These are phyloP conservation scores for Chrysopilus asiliformis DNA, from an alignment of 2,888 invertebrate species.

Conservation along the genomic window DNA sequence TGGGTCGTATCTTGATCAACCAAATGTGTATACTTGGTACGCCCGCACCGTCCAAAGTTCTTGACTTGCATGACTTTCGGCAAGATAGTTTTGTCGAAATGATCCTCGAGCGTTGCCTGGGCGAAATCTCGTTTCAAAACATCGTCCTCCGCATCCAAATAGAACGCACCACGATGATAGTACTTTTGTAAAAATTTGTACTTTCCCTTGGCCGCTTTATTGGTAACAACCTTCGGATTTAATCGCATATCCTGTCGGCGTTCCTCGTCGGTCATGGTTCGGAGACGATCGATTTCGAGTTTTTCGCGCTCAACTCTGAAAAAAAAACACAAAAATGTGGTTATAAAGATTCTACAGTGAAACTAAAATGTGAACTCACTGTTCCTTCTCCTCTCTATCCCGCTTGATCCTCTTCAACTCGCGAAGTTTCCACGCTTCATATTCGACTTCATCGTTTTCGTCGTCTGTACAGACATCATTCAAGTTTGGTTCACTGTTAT, in stretches of 20 bases:
- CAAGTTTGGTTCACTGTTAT: slow-evolving; percentile 61
- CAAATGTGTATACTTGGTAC: slow-evolving; percentile 97
- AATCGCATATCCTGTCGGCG: slow-evolving; percentile 72
- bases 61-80: slow-evolving; percentile 99
- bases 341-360: too few relatives aligned
- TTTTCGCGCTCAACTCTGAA: slow-evolving; percentile 73
- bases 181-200: slow-evolving; percentile 99
- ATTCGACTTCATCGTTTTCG: slow-evolving; percentile 91
- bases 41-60: slow-evolving; percentile 96
- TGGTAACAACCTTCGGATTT: slow-evolving; percentile 87
- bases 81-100: slow-evolving; percentile 95
- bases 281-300: slow-evolving; percentile 75
- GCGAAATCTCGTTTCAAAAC: slow-evolving; percentile 89
- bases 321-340: slow-evolving; percentile 18
- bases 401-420: slow-evolving; percentile 94
- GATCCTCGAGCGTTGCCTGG: slow-evolving; percentile 93
- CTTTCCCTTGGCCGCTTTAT: slow-evolving; percentile 92
- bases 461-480: slow-evolving; percentile 86
- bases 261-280: slow-evolving; percentile 94
- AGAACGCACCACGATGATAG: slow-evolving; percentile 98
- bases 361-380: slow-evolving; percentile 44
- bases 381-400: slow-evolving; percentile 89
- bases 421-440: slow-evolving; percentile 94
- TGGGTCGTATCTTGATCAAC: slow-evolving; percentile 99
- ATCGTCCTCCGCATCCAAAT: slow-evolving; percentile 83